phyloP scores from a whole-genome alignment of 2,113 vertebrate genomes.

The Tympanuchus pallidicinctus region DNA sequence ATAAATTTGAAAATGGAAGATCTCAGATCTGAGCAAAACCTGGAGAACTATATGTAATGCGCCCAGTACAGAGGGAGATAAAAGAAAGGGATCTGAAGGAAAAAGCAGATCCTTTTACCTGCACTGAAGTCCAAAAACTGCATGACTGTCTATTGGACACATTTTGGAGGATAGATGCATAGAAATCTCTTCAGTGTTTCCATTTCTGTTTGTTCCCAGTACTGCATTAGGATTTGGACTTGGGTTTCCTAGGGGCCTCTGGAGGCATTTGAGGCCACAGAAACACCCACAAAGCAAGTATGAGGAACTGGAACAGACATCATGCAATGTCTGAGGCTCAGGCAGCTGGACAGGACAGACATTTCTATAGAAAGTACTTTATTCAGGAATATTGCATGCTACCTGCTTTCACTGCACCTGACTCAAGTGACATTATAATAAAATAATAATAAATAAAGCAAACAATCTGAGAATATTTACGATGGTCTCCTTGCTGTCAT shows the following conservation, averaged over 20 bases:
- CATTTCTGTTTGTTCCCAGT: background rate
- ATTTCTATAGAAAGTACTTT: background rate
- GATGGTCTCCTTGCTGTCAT: background rate
- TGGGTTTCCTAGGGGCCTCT: background rate
- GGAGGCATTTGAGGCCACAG: background rate
- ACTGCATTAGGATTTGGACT: background rate
- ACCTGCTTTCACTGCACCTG: background rate
- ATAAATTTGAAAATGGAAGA: background rate
- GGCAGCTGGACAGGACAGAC: background rate
- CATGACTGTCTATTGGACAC: accelerated
- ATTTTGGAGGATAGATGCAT: background rate
- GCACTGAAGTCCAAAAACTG: background rate
- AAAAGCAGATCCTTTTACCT: background rate
- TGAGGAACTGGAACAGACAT: background rate
- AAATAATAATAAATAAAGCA: too few species aligned
- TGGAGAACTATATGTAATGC: background rate
- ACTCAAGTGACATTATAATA: background rate
- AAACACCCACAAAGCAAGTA: background rate
- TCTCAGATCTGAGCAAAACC: background rate
- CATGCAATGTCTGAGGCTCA: background rate
- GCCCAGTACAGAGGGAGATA: background rate
- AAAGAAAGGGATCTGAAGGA: background rate
- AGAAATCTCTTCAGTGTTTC: background rate
- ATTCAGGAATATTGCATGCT: background rate
- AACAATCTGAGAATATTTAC: background rate